phyloP scores from a whole-genome alignment of 2,797 vertebrate species.

The Malacoraja senta region DNA sequence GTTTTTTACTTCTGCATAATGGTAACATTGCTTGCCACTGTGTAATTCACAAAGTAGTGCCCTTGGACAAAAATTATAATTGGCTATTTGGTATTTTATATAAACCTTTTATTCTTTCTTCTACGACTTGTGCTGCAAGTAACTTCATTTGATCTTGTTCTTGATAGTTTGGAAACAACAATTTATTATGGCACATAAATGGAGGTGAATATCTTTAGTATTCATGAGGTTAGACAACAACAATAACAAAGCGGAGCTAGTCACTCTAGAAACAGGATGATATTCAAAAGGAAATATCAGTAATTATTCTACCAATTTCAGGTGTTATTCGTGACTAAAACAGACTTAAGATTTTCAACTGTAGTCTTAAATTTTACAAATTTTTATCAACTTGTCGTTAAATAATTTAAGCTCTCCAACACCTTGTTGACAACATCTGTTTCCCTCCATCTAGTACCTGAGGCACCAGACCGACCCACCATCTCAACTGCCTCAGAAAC shows the following conservation, averaged over 20 bases:
- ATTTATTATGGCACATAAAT: not conserved
- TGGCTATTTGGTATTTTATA: not conserved
- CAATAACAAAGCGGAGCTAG: not conserved
- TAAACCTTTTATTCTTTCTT: not conserved
- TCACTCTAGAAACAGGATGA: no score
- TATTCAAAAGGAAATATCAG: not conserved
- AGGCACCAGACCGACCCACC: slow-evolving; percentile 86
- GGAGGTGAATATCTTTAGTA: no score
- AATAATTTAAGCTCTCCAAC: not conserved
- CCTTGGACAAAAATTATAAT: not conserved
- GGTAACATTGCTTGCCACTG: not conserved
- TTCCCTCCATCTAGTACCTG: slow-evolving; percentile 65
- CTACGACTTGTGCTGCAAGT: not conserved
- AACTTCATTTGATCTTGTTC: not conserved
- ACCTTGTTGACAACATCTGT: not conserved
- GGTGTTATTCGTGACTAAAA: not conserved
- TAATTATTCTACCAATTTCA: not conserved
- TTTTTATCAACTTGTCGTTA: not conserved
- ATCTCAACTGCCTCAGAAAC: slow-evolving; percentile 85
- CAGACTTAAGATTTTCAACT: not conserved
- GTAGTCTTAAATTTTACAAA: not conserved
- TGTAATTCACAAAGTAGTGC: not conserved
- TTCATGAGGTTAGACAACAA: not conserved
- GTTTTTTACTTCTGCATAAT: not conserved
- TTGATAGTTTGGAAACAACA: not conserved